Evolutionary conservation across 2,888 invertebrate species (phyloP).

Genomic region (Cryptocheilus praepositus): DNA sequence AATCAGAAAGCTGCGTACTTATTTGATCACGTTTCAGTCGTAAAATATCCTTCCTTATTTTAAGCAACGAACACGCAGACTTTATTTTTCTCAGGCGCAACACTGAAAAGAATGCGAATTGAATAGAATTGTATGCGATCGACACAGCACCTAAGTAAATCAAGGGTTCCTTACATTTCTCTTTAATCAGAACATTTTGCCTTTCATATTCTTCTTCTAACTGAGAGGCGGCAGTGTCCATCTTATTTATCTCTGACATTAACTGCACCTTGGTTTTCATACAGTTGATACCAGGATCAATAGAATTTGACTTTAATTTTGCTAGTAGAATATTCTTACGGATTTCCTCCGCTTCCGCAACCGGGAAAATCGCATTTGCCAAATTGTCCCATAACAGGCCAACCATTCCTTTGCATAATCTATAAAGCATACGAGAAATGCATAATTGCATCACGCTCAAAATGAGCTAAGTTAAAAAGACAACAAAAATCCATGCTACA

Average conservation of each 20-base stretch:
- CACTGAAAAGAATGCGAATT: slow-evolving; percentile 43
- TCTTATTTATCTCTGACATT: slow-evolving; percentile 39
- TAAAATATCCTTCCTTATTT: slow-evolving; percentile 55
- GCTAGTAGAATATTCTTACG: slow-evolving; percentile 63
- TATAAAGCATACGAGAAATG: slow-evolving; percentile 26
- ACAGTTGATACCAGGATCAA: slow-evolving; percentile 47
- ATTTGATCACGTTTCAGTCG: slow-evolving; percentile 59
- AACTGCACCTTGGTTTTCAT: slow-evolving; percentile 49
- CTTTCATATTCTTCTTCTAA: slow-evolving; percentile 56
- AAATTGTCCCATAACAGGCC: slow-evolving; percentile 64
- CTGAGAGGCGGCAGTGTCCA: slow-evolving; percentile 50
- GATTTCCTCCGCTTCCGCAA: slow-evolving; percentile 48
- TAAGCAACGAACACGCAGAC: slow-evolving; percentile 38
- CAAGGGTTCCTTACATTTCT: slow-evolving; percentile 57
- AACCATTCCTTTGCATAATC: slow-evolving; percentile 60
- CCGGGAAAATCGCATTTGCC: slow-evolving; percentile 46
- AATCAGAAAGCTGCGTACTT: slow-evolving; percentile 57
- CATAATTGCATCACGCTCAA: not conserved
- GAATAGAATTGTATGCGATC: no score
- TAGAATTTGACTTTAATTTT: slow-evolving; percentile 48
- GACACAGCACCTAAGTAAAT: no score
- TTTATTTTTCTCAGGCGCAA: slow-evolving; percentile 54
- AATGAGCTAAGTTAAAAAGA: slow-evolving; percentile 7
- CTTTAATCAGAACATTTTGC: slow-evolving; percentile 56
- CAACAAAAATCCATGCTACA: slow-evolving; percentile 25